Conservation (phyloP, 2,797 vertebrate species). For the Cuculus canorus region DNA sequence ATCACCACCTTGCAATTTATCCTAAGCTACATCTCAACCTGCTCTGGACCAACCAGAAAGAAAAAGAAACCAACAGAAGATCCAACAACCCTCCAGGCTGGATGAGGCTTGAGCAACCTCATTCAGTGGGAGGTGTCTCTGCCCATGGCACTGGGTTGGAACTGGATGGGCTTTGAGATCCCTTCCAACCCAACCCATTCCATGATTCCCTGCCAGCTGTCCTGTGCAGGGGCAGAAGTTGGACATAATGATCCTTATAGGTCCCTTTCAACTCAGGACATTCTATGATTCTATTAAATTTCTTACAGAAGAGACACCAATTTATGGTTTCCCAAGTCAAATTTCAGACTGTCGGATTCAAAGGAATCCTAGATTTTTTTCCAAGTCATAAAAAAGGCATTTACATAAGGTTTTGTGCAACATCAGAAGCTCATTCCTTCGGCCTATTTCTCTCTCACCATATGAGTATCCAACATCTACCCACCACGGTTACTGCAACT, state of each 20-base stretch:
- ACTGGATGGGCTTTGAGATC: too few species aligned
- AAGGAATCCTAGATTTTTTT: not conserved
- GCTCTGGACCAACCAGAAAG: not conserved
- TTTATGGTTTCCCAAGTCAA: not conserved
- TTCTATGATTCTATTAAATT: not conserved
- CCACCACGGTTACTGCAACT: not conserved
- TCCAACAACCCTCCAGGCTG: not conserved
- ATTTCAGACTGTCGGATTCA: not conserved
- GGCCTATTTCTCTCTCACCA: not conserved
- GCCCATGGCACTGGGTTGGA: too few species aligned
- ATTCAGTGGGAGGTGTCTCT: too few species aligned
- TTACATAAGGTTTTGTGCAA: constrained; percentile 6
- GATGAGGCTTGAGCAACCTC: too few species aligned
- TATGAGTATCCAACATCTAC: constrained; percentile 7
- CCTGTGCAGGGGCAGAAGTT: too few species aligned
- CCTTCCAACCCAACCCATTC: too few species aligned
- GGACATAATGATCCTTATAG: too few species aligned
- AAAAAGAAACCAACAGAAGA: not conserved
- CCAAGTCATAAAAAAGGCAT: not conserved
- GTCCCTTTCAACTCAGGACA: too few species aligned
- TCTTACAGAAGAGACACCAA: not conserved
- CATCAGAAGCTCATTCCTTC: not conserved
- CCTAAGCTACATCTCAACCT: constrained; percentile 4
- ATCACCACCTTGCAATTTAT: constrained; percentile 54
- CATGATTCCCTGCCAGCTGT: too few species aligned